Conservation (phyloP, 2,888 invertebrate species). For the Pachymerium ferrugineum region DNA sequence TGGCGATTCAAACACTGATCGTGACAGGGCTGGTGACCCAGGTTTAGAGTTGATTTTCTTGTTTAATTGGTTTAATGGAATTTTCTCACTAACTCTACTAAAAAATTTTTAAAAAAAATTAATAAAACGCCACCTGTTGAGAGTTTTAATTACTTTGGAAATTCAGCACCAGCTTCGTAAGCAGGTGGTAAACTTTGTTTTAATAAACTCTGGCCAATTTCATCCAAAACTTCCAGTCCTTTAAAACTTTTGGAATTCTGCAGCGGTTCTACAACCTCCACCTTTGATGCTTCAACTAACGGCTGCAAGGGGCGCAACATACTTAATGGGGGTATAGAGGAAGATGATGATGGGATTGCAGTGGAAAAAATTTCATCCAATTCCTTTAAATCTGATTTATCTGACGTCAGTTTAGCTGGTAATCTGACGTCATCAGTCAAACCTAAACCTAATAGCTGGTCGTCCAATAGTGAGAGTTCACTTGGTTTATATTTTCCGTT, state of each 20-base stretch:
- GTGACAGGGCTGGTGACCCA: conserved; percentile 43
- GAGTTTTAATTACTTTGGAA: conserved; percentile 34
- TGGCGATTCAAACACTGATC: conserved; percentile 33
- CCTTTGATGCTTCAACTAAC: no score
- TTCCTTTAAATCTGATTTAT: neutral
- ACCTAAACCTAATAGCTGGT: conserved; percentile 44
- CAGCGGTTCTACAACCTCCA: neutral
- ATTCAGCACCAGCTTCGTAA: conserved; percentile 36
- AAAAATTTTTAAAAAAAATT: conserved; percentile 41
- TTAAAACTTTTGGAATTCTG: conserved; percentile 37
- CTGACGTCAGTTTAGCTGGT: no score
- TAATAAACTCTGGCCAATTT: conserved; percentile 71
- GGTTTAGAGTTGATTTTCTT: conserved; percentile 41
- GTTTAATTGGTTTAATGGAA: conserved; percentile 60
- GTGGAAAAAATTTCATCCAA: neutral
- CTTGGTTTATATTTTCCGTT: conserved; percentile 37
- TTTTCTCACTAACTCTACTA: conserved; percentile 57
- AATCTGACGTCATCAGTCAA: no score
- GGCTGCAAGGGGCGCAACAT: neutral
- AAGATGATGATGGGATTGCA: neutral
- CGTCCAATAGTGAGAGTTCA: conserved; percentile 41
- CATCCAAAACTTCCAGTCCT: conserved; percentile 70
- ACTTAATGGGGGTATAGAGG: neutral
- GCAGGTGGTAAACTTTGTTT: conserved; percentile 58
- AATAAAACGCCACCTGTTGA: neutral